These are phyloP conservation scores for Progne subis DNA, from an alignment of 2,113 vertebrate species.

Conservation along the genomic window DNA sequence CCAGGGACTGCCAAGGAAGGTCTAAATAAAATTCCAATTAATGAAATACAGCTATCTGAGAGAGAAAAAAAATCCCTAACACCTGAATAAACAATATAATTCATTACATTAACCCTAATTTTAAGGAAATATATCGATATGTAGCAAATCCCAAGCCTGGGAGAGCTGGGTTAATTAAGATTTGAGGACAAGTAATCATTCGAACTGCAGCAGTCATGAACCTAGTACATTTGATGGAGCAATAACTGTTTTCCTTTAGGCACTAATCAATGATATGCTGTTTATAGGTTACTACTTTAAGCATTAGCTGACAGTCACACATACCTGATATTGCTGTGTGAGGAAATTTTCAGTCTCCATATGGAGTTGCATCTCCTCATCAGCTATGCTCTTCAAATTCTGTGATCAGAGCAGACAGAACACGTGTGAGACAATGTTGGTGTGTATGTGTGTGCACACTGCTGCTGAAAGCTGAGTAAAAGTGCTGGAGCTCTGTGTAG, in stretches of 20 bases:
- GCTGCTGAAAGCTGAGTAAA: neutral
- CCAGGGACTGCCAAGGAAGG: neutral
- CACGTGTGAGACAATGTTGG: neutral
- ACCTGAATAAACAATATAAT: neutral
- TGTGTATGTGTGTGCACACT: too few species aligned
- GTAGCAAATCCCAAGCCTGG: neutral
- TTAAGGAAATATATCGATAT: neutral
- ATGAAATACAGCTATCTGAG: neutral
- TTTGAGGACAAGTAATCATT: neutral
- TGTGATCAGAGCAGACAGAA: slow-evolving; percentile 44
- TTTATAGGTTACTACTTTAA: neutral
- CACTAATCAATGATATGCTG: neutral
- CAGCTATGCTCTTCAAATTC: slow-evolving; percentile 69
- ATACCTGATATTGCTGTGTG: slow-evolving; percentile 72
- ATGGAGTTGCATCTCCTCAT: slow-evolving; percentile 78
- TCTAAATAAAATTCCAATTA: neutral
- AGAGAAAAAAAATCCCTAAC: neutral
- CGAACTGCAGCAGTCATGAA: neutral
- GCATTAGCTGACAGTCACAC: slow-evolving; percentile 11
- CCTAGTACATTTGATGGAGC: neutral
- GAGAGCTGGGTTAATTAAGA: neutral
- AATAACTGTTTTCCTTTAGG: neutral
- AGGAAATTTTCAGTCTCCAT: slow-evolving; percentile 78
- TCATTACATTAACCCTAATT: neutral
- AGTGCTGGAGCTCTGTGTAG: neutral